Conservation (phyloP, 2,113 vertebrate genomes). For the Montifringilla adamsi region DNA sequence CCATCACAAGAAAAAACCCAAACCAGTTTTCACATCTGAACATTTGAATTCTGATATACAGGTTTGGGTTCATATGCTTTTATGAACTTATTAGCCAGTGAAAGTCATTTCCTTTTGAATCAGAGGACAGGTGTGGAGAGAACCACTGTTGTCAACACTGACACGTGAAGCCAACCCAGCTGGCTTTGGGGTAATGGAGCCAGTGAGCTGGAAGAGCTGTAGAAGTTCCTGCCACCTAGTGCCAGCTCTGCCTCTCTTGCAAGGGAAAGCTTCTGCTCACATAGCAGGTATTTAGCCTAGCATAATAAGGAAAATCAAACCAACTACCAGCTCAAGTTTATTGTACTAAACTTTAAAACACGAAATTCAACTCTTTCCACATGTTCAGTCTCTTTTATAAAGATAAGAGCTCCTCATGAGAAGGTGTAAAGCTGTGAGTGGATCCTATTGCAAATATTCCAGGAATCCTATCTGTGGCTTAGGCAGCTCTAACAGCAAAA, state of each 20-base stretch:
- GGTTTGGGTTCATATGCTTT: not conserved
- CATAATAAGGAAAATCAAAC: not conserved
- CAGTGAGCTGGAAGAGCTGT: rapidly evolving
- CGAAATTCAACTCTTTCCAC: not conserved
- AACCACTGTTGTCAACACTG: not conserved
- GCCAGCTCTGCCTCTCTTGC: not conserved
- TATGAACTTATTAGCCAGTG: not conserved
- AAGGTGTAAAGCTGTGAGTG: not conserved
- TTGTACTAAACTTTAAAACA: not conserved
- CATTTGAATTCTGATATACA: not conserved
- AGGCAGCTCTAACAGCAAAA: not conserved
- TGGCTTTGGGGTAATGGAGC: not conserved
- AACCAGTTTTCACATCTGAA: not conserved
- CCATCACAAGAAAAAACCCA: not conserved
- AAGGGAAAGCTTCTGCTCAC: not conserved
- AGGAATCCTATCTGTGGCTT: not conserved
- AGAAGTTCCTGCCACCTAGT: not conserved
- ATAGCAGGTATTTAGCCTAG: not conserved
- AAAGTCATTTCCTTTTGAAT: not conserved
- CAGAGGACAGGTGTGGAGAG: not conserved
- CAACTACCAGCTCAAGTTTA: not conserved
- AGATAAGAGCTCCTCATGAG: not conserved
- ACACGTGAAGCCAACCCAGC: rapidly evolving
- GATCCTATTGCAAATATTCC: not conserved
- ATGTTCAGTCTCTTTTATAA: not conserved